Evolutionary conservation across 2,113 vertebrate species (phyloP).

Genomic region (Hemichromis elongatus): DNA sequence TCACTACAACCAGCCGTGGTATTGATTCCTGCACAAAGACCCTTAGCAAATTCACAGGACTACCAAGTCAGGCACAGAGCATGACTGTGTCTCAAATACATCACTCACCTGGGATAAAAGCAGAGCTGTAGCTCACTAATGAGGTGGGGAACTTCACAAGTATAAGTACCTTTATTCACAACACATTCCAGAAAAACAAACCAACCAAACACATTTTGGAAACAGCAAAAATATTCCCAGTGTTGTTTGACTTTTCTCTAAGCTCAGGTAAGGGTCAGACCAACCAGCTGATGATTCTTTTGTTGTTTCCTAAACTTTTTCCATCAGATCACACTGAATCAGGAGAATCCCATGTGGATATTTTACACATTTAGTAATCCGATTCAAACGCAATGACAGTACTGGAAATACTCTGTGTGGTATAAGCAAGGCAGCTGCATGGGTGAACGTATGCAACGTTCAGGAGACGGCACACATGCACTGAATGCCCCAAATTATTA

Average conservation of each 20-base stretch:
- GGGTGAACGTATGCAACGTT: background rate
- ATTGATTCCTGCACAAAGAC: constrained; percentile 11
- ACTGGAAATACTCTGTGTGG: background rate
- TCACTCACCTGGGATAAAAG: background rate
- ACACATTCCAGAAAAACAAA: background rate
- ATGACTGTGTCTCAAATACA: background rate
- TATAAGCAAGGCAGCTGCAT: background rate
- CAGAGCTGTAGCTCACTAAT: background rate
- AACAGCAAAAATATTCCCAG: background rate
- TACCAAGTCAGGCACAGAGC: background rate
- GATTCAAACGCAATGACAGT: background rate
- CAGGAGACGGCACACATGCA: background rate
- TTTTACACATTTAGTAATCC: background rate
- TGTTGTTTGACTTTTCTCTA: background rate
- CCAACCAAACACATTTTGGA: background rate
- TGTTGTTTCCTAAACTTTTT: background rate
- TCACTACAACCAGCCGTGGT: background rate
- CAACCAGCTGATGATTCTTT: background rate
- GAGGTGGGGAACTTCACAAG: background rate
- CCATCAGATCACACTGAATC: background rate
- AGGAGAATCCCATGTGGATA: background rate
- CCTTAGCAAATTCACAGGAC: background rate
- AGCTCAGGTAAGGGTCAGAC: background rate
- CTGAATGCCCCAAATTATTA: background rate
- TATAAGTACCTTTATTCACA: background rate